Conservation (phyloP, 2,888 invertebrate species). For the Esperia sulphurella region DNA sequence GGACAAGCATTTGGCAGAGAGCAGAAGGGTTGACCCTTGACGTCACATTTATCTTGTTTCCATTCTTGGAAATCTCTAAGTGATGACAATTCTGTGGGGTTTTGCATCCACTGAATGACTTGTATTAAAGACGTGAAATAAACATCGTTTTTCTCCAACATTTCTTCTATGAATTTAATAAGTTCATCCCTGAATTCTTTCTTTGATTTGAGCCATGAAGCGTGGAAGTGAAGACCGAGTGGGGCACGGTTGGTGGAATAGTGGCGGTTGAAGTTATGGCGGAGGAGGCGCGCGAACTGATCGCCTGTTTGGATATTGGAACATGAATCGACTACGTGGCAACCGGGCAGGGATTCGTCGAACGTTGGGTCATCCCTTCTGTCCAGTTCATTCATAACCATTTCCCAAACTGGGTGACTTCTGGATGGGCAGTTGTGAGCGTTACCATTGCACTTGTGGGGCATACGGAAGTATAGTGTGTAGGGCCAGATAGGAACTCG, state of each 20-base stretch:
- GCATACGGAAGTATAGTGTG: slow-evolving; percentile 97
- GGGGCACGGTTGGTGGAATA: slow-evolving; percentile 96
- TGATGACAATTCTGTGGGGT: slow-evolving; percentile 91
- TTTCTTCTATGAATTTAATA: slow-evolving; percentile 95
- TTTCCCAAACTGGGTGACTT: slow-evolving; percentile 97
- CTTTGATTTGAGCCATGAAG: slow-evolving; percentile 96
- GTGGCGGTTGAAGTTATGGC: slow-evolving; percentile 97
- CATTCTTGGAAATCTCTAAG: slow-evolving; percentile 95
- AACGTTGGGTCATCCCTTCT: slow-evolving; percentile 95
- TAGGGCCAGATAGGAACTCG: slow-evolving; percentile 98
- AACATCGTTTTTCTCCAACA: slow-evolving; percentile 92
- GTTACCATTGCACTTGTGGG: slow-evolving; percentile 96
- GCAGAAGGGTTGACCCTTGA: slow-evolving; percentile 95
- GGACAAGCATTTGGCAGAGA: slow-evolving; percentile 95
- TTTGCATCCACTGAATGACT: slow-evolving; percentile 98
- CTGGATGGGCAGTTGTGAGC: slow-evolving; percentile 95
- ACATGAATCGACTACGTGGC: slow-evolving; percentile 96
- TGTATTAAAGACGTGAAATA: slow-evolving; percentile 95
- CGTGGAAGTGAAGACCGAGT: slow-evolving; percentile 94
- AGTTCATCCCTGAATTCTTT: slow-evolving; percentile 95
- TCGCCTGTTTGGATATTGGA: slow-evolving; percentile 95
- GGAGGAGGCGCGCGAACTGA: slow-evolving; percentile 92
- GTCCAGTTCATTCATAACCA: slow-evolving; percentile 97
- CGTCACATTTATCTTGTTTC: slow-evolving; percentile 95
- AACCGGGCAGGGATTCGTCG: slow-evolving; percentile 95